These are phyloP conservation scores for Vulpes ferrilata DNA, from an alignment of 2,113 vertebrate genomes.

Conservation along the genomic window DNA sequence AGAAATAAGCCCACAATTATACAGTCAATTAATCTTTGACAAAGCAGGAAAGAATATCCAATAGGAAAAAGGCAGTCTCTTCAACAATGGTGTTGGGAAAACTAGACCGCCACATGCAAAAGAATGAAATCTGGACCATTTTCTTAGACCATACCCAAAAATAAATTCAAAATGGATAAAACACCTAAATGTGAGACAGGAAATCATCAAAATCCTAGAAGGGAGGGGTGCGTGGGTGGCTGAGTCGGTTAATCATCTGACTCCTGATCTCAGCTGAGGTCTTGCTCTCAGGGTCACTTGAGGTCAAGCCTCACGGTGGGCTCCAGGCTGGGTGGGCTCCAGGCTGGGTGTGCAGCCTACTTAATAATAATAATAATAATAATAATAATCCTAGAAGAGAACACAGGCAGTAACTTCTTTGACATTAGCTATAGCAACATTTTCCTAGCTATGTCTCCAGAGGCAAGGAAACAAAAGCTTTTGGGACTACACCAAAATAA, in stretches of 20 bases:
- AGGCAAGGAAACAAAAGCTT: background rate
- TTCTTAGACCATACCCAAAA: background rate
- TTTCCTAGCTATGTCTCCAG: background rate
- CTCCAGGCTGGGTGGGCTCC: background rate
- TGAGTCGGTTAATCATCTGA: background rate
- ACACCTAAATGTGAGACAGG: background rate
- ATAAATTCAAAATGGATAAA: background rate
- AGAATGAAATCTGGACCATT: background rate
- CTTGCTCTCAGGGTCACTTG: background rate
- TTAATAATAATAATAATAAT: background rate
- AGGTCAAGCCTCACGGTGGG: background rate
- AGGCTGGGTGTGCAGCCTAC: background rate
- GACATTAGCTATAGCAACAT: background rate
- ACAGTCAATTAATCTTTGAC: background rate
- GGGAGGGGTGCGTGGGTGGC: background rate
- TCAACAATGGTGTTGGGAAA: background rate
- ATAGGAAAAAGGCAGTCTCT: background rate
- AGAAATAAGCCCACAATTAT: background rate
- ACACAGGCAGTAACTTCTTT: background rate
- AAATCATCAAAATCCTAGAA: background rate
- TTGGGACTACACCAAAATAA: background rate
- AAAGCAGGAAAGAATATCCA: background rate
- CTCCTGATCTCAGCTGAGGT: background rate
- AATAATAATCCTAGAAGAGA: background rate
- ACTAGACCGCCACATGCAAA: background rate